These are phyloP conservation scores for Basileuterus tristriatus DNA, from an alignment of 2,797 vertebrate species.

Conservation along the genomic window DNA sequence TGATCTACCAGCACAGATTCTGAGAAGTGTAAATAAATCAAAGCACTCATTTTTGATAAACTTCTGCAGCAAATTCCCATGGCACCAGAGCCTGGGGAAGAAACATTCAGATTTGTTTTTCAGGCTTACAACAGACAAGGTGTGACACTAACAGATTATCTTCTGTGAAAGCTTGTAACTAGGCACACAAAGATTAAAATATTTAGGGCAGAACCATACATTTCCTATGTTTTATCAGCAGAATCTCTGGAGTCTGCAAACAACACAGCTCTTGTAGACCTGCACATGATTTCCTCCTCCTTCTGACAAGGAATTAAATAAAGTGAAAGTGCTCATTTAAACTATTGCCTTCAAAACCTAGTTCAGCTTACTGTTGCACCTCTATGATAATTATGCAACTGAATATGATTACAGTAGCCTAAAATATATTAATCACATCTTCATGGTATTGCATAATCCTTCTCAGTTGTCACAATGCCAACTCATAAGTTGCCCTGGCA, in stretches of 20 bases:
- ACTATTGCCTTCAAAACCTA: background rate
- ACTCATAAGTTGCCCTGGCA: background rate
- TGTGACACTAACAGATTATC: background rate
- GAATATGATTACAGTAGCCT: background rate
- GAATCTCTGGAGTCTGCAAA: background rate
- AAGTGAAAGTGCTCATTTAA: background rate
- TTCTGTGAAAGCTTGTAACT: background rate
- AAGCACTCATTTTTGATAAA: background rate
- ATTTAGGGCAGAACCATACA: background rate
- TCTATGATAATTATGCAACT: background rate
- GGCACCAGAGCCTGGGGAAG: background rate
- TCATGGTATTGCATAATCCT: constrained; percentile 9
- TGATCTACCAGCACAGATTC: background rate
- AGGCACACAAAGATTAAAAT: background rate
- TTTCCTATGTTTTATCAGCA: background rate
- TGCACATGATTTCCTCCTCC: background rate
- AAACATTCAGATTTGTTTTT: background rate
- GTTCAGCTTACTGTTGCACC: background rate
- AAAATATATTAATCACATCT: constrained; percentile 44
- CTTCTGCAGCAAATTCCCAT: background rate
- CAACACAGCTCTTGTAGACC: background rate
- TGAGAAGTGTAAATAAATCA: background rate
- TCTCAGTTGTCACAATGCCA: background rate
- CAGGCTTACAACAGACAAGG: background rate
- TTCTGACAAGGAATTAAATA: background rate